Base-by-base conservation (phyloP, 2,888 invertebrate species). In the Ctena decussata region DNA sequence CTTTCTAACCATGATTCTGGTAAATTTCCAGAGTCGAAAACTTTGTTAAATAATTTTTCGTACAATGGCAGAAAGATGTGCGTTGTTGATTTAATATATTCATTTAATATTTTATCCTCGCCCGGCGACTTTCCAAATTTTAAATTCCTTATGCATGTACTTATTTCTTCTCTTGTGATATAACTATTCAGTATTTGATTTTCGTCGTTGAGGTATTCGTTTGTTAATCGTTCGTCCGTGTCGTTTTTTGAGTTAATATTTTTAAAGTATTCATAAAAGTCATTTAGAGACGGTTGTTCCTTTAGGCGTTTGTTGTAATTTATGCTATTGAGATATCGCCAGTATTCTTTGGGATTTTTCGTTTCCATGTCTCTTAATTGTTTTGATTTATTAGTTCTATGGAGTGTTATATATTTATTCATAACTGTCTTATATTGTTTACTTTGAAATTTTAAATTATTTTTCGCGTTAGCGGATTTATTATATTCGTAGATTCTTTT, bases 1-100 rank as follows among this genome's bases (percentile, higher is more conserved):
- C 82, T 72, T n/a, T n/a, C 27, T 32, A 77, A 35, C 77, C 77
- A 72, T 2, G 41, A 21, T 37, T 82, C 72, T 1, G 82, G 77
- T 0, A 82, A 35, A 35, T 77, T 71, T 15, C 77, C 77, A 15
- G 39, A 71, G 27, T 77, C 72, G 27, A 82, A 35, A 32, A 82
- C 46, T 32, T 49, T n/a, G 49, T 71, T 57, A 41, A 74, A 81
- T 39, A 79, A 30, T 35, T 65, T 65, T 11, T 21, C 3, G 35
- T 65, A 65, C 5, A 37, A 37, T 41, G 65, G 49, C 1, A 24
- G 37, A 35, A 65, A 35, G 11, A 35, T 5, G 2, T 15, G 1
- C 21, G 35, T 3, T 65, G 78, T 71, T 18, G 35, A 35, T 37
- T 70, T 78, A 18, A 78, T 71, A 35, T 78, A 35, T 37, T 78